A percentile compares a stretch with the other conserved stretches of the same genome.
Conservation (phyloP, 2,888 invertebrate genomes). For the Cabera pusaria region DNA sequence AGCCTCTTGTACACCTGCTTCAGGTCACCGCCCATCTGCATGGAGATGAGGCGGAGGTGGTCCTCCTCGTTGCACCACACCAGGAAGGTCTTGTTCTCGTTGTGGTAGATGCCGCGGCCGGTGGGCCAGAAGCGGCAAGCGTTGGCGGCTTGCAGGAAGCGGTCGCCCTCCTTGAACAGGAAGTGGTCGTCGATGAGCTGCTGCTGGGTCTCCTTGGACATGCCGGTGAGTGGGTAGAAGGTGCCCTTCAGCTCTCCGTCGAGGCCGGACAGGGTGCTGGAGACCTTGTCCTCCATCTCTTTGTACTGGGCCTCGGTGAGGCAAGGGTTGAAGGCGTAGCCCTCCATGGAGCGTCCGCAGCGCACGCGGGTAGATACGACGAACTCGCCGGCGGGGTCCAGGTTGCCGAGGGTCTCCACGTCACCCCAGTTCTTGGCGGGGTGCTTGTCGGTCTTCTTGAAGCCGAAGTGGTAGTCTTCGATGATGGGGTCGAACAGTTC, state of each 20-base stretch:
- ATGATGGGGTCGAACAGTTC: conserved; percentile 98
- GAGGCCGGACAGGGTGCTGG: conserved; percentile 90
- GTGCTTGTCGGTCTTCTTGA: conserved; percentile 97
- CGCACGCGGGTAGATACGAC: conserved; percentile 98
- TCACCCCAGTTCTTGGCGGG: conserved; percentile 98
- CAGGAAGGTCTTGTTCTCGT: conserved; percentile 98
- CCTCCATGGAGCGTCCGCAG: conserved; percentile 97
- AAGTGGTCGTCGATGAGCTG: conserved; percentile 99
- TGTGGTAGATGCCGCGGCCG: conserved; percentile 99
- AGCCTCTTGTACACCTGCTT: conserved; percentile 95
- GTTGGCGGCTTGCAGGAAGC: conserved; percentile 95
- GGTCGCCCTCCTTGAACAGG: conserved; percentile 98
- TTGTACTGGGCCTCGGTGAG: conserved; percentile 98
- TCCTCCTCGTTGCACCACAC: conserved; percentile 99
- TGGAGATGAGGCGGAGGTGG: conserved; percentile 98
- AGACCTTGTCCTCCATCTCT: conserved; percentile 97
- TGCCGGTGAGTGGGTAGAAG: conserved; percentile 97
- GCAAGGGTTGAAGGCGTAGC: conserved; percentile 99
- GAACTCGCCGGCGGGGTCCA: conserved; percentile 95
- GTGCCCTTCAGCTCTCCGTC: conserved; percentile 96
- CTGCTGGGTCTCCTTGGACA: conserved; percentile 98
- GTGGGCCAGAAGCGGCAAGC: conserved; percentile 99
- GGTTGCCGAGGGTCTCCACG: conserved; percentile 93
- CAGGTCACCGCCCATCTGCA: conserved; percentile 98
- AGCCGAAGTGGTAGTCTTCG: conserved; percentile 98